Conservation (phyloP, 2,113 vertebrate genomes). For the Cepphus grylle region DNA sequence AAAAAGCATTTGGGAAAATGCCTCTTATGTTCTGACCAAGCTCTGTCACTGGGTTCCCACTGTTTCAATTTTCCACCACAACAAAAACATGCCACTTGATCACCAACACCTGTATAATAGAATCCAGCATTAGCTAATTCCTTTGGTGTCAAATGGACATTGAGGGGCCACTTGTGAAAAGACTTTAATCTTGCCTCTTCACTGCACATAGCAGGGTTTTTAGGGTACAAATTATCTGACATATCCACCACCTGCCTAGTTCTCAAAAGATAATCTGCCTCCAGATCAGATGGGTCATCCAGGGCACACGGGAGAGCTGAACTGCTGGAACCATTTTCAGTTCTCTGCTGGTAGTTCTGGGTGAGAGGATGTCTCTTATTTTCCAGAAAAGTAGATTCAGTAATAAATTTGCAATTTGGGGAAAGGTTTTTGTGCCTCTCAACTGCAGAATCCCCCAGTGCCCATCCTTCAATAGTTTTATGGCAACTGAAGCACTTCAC, state of each 20-base stretch:
- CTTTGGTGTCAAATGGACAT: slow-evolving; percentile 70
- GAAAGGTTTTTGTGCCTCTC: slow-evolving; percentile 83
- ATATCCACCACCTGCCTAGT: slow-evolving; percentile 88
- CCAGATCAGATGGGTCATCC: slow-evolving; percentile 52
- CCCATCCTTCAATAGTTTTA: slow-evolving; percentile 82
- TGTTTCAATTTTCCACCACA: slow-evolving; percentile 83
- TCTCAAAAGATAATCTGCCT: slow-evolving; percentile 79
- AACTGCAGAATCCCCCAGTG: slow-evolving; percentile 77
- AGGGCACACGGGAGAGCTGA: not conserved
- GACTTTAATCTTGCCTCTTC: slow-evolving; percentile 83
- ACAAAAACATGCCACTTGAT: slow-evolving; percentile 91
- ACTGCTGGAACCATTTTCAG: slow-evolving; percentile 41
- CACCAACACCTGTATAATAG: slow-evolving; percentile 77
- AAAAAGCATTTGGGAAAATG: slow-evolving; percentile 87
- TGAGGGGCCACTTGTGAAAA: slow-evolving; percentile 82
- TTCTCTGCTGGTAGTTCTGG: slow-evolving; percentile 31
- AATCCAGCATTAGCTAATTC: slow-evolving; percentile 89
- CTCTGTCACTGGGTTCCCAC: slow-evolving; percentile 85
- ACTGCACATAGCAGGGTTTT: slow-evolving; percentile 79
- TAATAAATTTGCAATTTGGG: slow-evolving; percentile 83
- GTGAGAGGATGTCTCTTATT: not conserved
- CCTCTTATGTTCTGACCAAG: slow-evolving; percentile 87
- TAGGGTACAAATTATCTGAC: slow-evolving; percentile 78
- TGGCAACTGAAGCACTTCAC: slow-evolving; percentile 91
- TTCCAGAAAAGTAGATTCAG: slow-evolving; percentile 45